phyloP scores from a whole-genome alignment of 2,797 vertebrate species.

The Malurus leucopterus region DNA sequence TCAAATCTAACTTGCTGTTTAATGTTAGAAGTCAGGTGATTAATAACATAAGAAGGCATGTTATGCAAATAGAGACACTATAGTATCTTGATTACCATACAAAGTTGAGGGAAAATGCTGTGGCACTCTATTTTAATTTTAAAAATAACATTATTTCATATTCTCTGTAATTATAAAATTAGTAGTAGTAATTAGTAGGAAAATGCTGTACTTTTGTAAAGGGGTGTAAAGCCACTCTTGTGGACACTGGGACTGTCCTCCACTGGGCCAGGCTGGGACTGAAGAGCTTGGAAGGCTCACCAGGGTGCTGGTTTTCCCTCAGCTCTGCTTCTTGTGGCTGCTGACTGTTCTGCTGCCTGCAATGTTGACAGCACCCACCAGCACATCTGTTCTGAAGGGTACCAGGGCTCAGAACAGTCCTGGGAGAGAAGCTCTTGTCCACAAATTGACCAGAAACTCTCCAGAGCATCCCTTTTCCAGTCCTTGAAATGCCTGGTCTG shows the following conservation, averaged over 20 bases:
- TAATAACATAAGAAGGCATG: background rate
- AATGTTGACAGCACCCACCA: rapidly evolving
- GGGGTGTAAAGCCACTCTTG: background rate
- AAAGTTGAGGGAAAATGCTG: background rate
- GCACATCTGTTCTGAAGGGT: background rate
- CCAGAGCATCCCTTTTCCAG: background rate
- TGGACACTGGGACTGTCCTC: background rate
- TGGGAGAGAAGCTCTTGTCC: background rate
- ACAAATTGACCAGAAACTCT: background rate
- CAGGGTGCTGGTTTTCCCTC: rapidly evolving
- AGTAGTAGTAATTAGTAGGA: background rate
- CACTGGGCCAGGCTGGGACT: background rate
- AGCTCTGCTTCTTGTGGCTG: background rate
- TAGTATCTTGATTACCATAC: background rate
- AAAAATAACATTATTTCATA: background rate
- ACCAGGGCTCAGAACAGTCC: background rate
- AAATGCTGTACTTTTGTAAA: background rate
- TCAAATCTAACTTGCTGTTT: background rate
- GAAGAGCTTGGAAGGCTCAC: background rate
- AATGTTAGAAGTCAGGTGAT: background rate
- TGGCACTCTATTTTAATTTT: rapidly evolving
- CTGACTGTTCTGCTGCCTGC: background rate
- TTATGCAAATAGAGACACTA: background rate
- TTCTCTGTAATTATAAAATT: background rate
- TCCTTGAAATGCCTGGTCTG: background rate